phyloP scores from a whole-genome alignment of 53 echinoderm and acorn worm species.

The Actinopyga echinites region DNA sequence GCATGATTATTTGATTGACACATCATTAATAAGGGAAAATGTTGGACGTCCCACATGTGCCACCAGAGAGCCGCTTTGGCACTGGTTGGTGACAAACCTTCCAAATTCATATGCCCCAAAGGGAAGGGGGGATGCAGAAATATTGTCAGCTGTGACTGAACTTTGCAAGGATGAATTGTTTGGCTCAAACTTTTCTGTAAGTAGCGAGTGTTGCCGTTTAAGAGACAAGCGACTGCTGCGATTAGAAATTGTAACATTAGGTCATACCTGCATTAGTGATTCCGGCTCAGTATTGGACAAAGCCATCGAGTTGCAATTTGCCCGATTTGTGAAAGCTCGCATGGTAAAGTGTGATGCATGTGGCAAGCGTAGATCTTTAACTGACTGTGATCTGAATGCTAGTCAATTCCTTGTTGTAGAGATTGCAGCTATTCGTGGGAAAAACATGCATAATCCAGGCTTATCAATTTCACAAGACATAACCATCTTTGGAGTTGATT shows the following conservation, averaged over 20 bases:
- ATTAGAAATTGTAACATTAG: background rate
- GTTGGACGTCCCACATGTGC: background rate
- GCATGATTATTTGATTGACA: background rate
- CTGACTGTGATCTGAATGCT: background rate
- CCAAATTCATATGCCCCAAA: background rate
- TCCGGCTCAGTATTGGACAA: background rate
- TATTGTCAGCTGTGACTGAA: background rate
- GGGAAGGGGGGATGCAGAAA: constrained; percentile 20
- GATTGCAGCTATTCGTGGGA: background rate
- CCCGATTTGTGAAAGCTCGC: background rate
- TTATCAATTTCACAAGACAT: background rate
- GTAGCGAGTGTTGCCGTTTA: background rate
- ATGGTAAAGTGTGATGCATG: background rate
- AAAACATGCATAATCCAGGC: background rate
- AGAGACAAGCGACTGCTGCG: background rate
- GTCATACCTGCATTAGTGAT: background rate
- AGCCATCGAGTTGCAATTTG: background rate
- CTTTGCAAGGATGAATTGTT: background rate
- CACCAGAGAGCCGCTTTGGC: background rate
- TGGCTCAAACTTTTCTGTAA: background rate
- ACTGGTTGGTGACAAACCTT: background rate
- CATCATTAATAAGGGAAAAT: background rate
- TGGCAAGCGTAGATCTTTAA: background rate
- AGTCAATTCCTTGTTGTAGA: background rate
- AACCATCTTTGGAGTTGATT: background rate